These are phyloP conservation scores for Parazoanthus atlanticus DNA, from an alignment of 92 coral and sea anemone genomes.

Conservation along the genomic window DNA sequence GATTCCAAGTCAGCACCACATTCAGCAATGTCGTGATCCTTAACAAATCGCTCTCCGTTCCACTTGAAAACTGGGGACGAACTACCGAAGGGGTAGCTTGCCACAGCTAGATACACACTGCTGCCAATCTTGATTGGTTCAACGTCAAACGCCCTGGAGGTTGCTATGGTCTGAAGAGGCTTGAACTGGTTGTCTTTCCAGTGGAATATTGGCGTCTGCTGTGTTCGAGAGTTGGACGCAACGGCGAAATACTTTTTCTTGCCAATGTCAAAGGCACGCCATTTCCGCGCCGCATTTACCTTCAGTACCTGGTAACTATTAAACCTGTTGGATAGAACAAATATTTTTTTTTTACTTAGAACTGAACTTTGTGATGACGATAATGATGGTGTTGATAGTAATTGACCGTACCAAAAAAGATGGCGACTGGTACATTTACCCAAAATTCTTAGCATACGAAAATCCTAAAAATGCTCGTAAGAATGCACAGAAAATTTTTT, in stretches of 20 bases:
- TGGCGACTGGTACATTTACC: no score
- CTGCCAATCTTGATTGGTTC: slow-evolving; percentile 79
- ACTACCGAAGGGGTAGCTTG: slow-evolving; percentile 68
- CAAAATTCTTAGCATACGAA: no score
- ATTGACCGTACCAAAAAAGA: no score
- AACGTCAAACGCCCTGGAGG: slow-evolving; percentile 80
- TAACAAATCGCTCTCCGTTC: slow-evolving; percentile 77
- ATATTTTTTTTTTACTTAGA: neutral
- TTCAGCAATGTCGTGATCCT: slow-evolving; percentile 78
- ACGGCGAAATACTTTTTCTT: slow-evolving; percentile 77
- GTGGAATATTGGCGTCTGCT: slow-evolving; percentile 76
- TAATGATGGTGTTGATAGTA: no score
- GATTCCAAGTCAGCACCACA: slow-evolving; percentile 88
- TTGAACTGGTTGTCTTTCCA: slow-evolving; percentile 78
- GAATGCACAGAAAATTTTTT: no score
- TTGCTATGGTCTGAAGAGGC: slow-evolving; percentile 68
- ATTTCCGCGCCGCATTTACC: slow-evolving; percentile 79
- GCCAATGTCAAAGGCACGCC: slow-evolving; percentile 82
- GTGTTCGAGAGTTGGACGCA: slow-evolving; percentile 76
- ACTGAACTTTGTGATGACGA: neutral
- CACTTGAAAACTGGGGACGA: slow-evolving; percentile 85
- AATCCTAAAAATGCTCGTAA: no score
- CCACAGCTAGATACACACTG: slow-evolving; percentile 75
- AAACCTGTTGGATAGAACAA: slow-evolving; percentile 58
- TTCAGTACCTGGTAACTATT: slow-evolving; percentile 74